Evolutionary conservation across 2,113 vertebrate genomes (phyloP).

Genomic region (Etheostoma cragini): DNA sequence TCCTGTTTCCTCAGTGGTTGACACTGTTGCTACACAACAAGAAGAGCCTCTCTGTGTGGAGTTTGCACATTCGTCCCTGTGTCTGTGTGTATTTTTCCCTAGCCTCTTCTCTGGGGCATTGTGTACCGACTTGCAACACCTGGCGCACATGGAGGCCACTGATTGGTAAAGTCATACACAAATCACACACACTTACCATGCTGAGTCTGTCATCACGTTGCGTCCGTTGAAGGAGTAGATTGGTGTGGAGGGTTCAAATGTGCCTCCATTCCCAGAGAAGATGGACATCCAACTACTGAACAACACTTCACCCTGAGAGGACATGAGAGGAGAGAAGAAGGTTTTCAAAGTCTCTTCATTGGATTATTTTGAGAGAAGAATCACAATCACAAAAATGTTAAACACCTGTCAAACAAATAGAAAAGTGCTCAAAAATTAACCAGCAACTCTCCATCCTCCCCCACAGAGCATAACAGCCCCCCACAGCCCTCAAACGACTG

Average conservation of each 20-base stretch:
- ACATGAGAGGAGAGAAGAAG: neutral
- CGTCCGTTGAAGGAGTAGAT: slow-evolving; percentile 93
- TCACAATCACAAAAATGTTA: too few species aligned
- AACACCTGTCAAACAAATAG: too few species aligned
- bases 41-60: too few species aligned
- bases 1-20: neutral
- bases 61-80: too few species aligned
- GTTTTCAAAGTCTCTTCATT: too few species aligned
- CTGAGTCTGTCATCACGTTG: slow-evolving; percentile 86
- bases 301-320: slow-evolving; percentile 88
- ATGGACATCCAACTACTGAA: slow-evolving; percentile 92
- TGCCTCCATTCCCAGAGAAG: slow-evolving; percentile 87
- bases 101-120: neutral
- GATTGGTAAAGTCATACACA: neutral
- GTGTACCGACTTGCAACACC: neutral
- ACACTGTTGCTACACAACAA: too few species aligned
- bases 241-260: slow-evolving; percentile 79
- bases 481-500: too few species aligned
- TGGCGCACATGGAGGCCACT: neutral
- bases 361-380: too few species aligned
- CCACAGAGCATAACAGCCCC: too few species aligned
- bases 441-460: too few species aligned
- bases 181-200: slow-evolving; percentile 85
- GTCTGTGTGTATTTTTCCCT: too few species aligned
- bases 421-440: too few species aligned